Evolutionary conservation across 2,888 invertebrate species (phyloP), one percentile per base, ranked within the genome.

Genomic region (Tenthredo mesomela): DNA sequence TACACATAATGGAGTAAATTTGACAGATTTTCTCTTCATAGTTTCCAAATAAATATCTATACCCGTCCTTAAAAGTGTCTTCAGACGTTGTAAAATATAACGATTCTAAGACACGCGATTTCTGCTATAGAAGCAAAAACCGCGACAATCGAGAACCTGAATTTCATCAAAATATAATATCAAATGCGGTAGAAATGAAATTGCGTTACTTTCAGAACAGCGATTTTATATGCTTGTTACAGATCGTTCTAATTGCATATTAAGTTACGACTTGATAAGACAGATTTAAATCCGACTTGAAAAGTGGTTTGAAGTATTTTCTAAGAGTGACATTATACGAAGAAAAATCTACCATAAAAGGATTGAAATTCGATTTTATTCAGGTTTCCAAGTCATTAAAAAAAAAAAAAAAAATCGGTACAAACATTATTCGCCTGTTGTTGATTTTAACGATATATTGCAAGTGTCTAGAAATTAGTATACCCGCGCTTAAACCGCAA

Each of bases 401-500:
- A 50, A 50, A 50, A 50, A n/a, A n/a, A n/a, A n/a, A 50, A 2
- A 50, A 50, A 50, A 50, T 50, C 50, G 65, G 21, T 29, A 15
- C 12, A 6, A 65, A 29, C 12, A 5, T 29, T 12, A 67, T 29
- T 12, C 25, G 12, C 5, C 2, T 67, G 29, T 33, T n/a, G 15
- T 43, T 25, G 7, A 25, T 43, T 21, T 21, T 1, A 29, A 75
- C 29, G 75, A 75, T 25, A 75, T 25, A 50, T 75, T 75, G 75
- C 50, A 43, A 47, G 9, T 75, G 50, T 75, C 21, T 15, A 29
- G 9, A n/a, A 75, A 75, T 75, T 25, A 75, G 43, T 47, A 75
- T 12, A 33, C n/a, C n/a, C 21, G 47, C 25, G 47, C 47, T 75
- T 37, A 18, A 33, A 40, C 70, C 40, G 70, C 18, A 71, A 71